Evolutionary conservation across 2,113 vertebrate species (phyloP).

Genomic region (Ctenodactylus gundi): DNA sequence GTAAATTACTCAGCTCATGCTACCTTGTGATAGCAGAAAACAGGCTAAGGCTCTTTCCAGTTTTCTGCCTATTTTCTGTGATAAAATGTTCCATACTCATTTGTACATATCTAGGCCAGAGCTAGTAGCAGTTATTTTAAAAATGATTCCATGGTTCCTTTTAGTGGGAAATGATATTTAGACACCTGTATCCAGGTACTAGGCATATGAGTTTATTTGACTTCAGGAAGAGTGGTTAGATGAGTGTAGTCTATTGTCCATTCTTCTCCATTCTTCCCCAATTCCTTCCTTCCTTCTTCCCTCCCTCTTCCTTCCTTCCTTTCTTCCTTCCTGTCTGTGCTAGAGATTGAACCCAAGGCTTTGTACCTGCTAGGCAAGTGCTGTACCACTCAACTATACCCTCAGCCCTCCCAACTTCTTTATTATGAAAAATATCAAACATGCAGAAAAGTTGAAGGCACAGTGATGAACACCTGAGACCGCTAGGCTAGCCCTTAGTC

Average conservation of each 20-base stretch:
- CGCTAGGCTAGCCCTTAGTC: background rate
- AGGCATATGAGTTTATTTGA: background rate
- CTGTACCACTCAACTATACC: background rate
- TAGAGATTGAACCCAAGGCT: background rate
- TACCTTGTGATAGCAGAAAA: background rate
- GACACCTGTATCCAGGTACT: background rate
- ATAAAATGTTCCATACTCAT: background rate
- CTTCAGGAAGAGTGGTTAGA: background rate
- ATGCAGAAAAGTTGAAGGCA: background rate
- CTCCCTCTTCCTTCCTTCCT: background rate
- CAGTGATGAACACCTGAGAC: background rate
- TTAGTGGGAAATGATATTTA: conserved; percentile 36
- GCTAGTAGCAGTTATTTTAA: background rate
- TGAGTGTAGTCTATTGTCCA: background rate
- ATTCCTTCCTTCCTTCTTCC: background rate
- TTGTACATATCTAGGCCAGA: background rate
- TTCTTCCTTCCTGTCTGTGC: background rate
- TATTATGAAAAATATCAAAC: conserved; percentile 8
- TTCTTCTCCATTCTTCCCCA: background rate
- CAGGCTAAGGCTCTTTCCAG: background rate
- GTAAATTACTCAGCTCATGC: background rate
- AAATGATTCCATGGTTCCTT: background rate
- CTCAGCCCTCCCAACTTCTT: background rate
- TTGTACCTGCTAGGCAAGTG: background rate
- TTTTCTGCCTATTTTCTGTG: conserved; percentile 3